Conservation (phyloP, 2,888 invertebrate genomes). For the Miltochrista miniata region DNA sequence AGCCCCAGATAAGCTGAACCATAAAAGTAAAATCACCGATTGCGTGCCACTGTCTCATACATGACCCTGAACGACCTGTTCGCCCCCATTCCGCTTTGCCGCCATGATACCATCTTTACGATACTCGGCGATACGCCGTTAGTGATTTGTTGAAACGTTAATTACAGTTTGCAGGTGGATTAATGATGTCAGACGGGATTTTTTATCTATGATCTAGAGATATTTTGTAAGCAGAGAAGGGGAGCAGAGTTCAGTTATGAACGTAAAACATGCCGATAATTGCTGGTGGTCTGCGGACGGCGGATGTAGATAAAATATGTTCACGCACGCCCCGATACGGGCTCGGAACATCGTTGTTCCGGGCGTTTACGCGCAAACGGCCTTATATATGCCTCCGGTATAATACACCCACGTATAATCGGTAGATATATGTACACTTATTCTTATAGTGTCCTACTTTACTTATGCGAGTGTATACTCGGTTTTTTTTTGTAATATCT, state of each 20-base stretch:
- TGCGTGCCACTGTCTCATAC: conserved; percentile 53
- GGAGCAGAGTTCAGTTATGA: conserved; percentile 55
- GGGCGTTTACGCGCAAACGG: conserved; percentile 49
- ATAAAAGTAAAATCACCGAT: conserved; percentile 41
- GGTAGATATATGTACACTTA: conserved; percentile 25
- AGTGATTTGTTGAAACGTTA: conserved; percentile 77
- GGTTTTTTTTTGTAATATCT: conserved; percentile 12
- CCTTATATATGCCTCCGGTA: conserved; percentile 32
- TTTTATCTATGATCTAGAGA: conserved; percentile 47
- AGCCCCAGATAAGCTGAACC: conserved; percentile 30
- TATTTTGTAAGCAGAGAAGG: conserved; percentile 33
- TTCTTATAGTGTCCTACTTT: conserved; percentile 32
- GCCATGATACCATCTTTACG: conserved; percentile 53
- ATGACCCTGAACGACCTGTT: conserved; percentile 51
- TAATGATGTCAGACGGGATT: conserved; percentile 66
- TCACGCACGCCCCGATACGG: conserved; percentile 75
- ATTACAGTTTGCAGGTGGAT: conserved; percentile 66
- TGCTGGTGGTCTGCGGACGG: conserved; percentile 57
- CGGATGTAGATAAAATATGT: conserved; percentile 79
- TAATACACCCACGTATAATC: conserved; percentile 22
- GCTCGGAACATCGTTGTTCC: conserved; percentile 54
- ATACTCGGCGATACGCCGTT: conserved; percentile 46
- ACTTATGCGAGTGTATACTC: conserved; percentile 4
- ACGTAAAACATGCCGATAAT: conserved; percentile 74
- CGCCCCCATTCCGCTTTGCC: conserved; percentile 41